A percentile compares a stretch with the other conserved stretches of the same genome.
These are phyloP conservation scores for Pomacea canaliculata DNA, from an alignment of 2,888 invertebrate species.

Conservation along the genomic window DNA sequence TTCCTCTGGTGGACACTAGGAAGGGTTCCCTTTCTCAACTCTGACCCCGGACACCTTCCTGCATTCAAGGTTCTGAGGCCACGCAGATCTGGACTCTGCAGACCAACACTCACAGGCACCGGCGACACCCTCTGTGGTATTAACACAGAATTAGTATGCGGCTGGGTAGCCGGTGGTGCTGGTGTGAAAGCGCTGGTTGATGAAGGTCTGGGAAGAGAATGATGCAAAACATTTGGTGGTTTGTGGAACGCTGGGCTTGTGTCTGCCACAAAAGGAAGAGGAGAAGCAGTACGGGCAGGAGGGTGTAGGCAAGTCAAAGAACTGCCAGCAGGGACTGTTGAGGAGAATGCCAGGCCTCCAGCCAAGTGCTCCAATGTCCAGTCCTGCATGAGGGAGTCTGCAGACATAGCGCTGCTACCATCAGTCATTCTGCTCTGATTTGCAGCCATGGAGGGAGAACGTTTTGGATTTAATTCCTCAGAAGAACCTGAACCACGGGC, in stretches of 20 bases:
- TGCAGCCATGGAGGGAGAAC: background rate
- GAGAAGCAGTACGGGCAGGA: background rate
- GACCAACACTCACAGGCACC: background rate
- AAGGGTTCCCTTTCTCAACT: background rate
- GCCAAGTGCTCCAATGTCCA: constrained; percentile 45
- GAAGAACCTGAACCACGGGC: constrained; percentile 7
- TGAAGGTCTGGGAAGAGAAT: background rate
- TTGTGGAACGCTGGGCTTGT: constrained; percentile 1
- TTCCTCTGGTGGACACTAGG: background rate
- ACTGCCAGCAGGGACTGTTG: constrained; percentile 6
- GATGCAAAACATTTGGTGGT: background rate
- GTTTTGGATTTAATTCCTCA: background rate
- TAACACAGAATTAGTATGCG: background rate
- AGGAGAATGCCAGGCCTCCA: constrained; percentile 14
- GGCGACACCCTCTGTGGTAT: background rate
- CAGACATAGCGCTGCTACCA: constrained; percentile 13
- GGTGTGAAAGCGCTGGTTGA: background rate
- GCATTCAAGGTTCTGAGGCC: background rate
- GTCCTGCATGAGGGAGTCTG: constrained; percentile 42
- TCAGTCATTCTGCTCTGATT: constrained; percentile 3
- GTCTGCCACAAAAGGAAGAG: background rate
- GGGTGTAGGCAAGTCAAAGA: constrained; percentile 10
- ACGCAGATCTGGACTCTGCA: background rate
- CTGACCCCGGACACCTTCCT: background rate
- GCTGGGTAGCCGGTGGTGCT: background rate